These are phyloP conservation scores for Amblyteles armatorius DNA, from an alignment of 2,888 invertebrate genomes.

Conservation along the genomic window DNA sequence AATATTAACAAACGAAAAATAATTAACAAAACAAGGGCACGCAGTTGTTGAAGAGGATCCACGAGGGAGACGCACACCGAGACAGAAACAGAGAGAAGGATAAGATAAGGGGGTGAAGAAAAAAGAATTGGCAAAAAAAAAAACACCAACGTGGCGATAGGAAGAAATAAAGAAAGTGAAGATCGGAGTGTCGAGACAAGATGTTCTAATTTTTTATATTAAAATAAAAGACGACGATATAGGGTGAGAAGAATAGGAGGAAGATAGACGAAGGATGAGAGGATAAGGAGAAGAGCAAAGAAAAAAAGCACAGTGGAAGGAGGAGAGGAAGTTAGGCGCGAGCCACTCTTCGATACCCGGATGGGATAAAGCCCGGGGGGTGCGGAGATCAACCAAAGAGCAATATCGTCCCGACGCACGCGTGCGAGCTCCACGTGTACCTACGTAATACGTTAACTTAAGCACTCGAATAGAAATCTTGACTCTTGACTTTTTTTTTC, in stretches of 20 bases:
- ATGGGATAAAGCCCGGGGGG: not conserved
- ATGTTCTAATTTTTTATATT: slow-evolving; percentile 65
- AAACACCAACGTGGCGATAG: not conserved
- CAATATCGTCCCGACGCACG: slow-evolving; percentile 69
- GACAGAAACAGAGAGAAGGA: slow-evolving; percentile 63
- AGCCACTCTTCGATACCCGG: slow-evolving; percentile 17
- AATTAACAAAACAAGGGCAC: slow-evolving; percentile 50
- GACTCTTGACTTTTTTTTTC: slow-evolving; percentile 60
- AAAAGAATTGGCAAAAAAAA: not conserved
- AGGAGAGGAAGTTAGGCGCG: slow-evolving; percentile 19
- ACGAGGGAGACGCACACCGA: slow-evolving; percentile 24
- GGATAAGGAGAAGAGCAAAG: slow-evolving; percentile 1
- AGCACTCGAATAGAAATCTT: slow-evolving; percentile 60
- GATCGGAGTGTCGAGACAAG: slow-evolving; percentile 48
- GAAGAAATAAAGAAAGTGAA: slow-evolving; percentile 35
- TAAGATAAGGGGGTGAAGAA: slow-evolving; percentile 8
- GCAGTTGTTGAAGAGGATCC: slow-evolving; percentile 50
- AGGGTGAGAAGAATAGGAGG: slow-evolving; percentile 15
- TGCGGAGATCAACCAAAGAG: slow-evolving; percentile 51
- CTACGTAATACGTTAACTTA: slow-evolving; percentile 63
- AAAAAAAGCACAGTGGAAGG: not conserved
- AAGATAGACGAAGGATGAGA: not conserved
- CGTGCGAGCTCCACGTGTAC: slow-evolving; percentile 72
- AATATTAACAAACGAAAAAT: slow-evolving; percentile 26
- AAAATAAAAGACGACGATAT: slow-evolving; percentile 25